Conservation (phyloP, 2,797 vertebrate species). For the Tokudaia tokunoshimensis region DNA sequence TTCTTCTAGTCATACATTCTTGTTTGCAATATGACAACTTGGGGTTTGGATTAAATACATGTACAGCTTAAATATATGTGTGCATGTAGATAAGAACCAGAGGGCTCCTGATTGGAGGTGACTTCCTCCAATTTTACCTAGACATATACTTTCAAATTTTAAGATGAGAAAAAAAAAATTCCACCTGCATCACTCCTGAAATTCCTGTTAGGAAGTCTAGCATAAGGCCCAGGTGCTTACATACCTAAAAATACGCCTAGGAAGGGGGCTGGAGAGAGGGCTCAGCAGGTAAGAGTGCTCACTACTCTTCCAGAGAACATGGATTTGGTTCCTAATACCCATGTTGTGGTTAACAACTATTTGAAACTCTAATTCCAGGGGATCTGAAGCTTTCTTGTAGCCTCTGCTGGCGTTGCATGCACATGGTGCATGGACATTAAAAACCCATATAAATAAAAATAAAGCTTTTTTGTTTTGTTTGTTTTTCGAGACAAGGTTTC, state of each 20-base stretch:
- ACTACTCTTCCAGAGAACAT: neutral
- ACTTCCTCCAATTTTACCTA: slow-evolving; percentile 1
- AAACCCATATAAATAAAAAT: neutral
- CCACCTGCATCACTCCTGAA: neutral
- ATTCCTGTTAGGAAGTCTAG: neutral
- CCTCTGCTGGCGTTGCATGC: neutral
- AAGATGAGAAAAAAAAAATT: neutral
- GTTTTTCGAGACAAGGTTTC: neutral
- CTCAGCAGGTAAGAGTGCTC: neutral
- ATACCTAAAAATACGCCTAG: neutral
- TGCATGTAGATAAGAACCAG: neutral
- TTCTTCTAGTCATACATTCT: slow-evolving; percentile 29
- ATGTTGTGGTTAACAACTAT: neutral
- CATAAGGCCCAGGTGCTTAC: neutral
- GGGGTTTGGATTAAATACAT: neutral
- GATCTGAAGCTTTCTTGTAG: neutral
- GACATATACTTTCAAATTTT: slow-evolving; percentile 29
- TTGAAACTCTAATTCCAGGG: neutral
- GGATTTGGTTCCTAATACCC: neutral
- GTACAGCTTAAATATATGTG: neutral
- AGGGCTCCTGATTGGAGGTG: neutral
- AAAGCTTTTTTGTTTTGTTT: neutral
- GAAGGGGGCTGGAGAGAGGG: neutral
- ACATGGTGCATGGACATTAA: neutral
- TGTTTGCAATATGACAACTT: neutral